Evolutionary conservation across 2,113 vertebrate species (phyloP), one percentile per base, ranked within the genome.

Genomic region (Scytalopus superciliaris): DNA sequence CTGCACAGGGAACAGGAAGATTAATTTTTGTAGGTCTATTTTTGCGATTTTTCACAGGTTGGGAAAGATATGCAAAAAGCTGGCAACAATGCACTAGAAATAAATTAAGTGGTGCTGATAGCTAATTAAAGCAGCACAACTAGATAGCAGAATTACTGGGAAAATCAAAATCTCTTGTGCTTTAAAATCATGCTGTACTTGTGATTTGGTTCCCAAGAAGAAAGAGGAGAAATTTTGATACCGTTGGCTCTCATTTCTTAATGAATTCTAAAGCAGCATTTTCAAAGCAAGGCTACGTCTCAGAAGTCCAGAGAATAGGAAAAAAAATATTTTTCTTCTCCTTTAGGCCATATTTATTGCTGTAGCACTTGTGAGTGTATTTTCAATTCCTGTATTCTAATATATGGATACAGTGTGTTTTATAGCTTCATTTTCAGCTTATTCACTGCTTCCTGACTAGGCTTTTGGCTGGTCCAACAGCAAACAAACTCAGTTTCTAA

Each of bases 21-120:
- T 95, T 93, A 95, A 74, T 95, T 91, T 89, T 93, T 96, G 59
- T 93, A 83, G 70, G 93, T 69, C 78, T 96, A 56, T 82, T 95
- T 92, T 84, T 37, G 31, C 79, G 87, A 69, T 74, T 82, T 93
- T 96, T 93, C 75, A 83, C 57, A 74, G 55, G 78, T 59, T 85
- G 45, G 59, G 42, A 91, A 73, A 93, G 84, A 85, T 55, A 84
- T 63, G 84, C 67, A 90, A 67, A 84, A 93, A 85, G 30, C 55
- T 73, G 50, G 78, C 45, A 57, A 91, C 53, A 83, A 66, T 74
- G 10, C 17, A 18, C 18, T 28, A 70, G 89, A 87, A 94, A 94
- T 83, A 93, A 93, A 94, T 87, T 45, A 95, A 93, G 67, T 66
- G 74, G 37, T 85, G 55, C 70, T 77, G 87, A 90, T 94, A 94